A percentile compares a stretch with the other conserved stretches of the same genome.
Evolutionary conservation across 2,797 vertebrate genomes (phyloP).

Genomic region (Microctenopoma stevenorrisi): DNA sequence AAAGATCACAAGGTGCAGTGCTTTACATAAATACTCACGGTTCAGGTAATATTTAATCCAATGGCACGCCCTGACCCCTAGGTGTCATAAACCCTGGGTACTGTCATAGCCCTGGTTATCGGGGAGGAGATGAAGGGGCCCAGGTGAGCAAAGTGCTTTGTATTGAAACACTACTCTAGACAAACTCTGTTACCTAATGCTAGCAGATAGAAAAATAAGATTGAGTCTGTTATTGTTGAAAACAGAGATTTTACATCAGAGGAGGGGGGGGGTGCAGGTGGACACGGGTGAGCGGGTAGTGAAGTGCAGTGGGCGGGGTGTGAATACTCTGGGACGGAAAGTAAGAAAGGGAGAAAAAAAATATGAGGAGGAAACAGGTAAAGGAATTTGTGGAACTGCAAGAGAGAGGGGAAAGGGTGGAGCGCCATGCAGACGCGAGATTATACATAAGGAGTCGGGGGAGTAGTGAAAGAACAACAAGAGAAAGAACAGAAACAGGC

Average conservation of each 20-base stretch:
- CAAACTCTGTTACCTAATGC: constrained; percentile 17
- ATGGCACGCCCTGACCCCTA: constrained; percentile 20
- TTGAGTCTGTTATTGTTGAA: constrained; percentile 32
- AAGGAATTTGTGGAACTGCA: constrained; percentile 75
- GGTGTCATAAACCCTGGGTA: constrained; percentile 36
- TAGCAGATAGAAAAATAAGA: constrained; percentile 38
- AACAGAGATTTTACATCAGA: constrained; percentile 38
- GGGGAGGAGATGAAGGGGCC: constrained; percentile 6
- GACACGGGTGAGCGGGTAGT: constrained; percentile 66
- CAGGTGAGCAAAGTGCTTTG: constrained; percentile 22
- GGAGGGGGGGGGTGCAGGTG: constrained; percentile 7
- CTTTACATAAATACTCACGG: constrained; percentile 62
- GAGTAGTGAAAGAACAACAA: constrained; percentile 44
- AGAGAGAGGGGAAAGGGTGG: constrained; percentile 61
- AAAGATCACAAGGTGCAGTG: constrained; percentile 70
- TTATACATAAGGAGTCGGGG: constrained; percentile 55
- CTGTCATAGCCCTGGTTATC: constrained; percentile 28
- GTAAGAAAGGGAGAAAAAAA: constrained; percentile 2
- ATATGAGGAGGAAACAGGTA: constrained; percentile 62
- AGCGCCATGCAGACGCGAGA: constrained; percentile 53
- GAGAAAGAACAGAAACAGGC: constrained; percentile 55
- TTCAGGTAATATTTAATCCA: constrained; percentile 73
- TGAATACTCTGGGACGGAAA: constrained; percentile 33
- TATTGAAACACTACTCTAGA: constrained; percentile 8
- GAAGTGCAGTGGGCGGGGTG: constrained; percentile 66